Base-by-base conservation (phyloP, 2,113 vertebrate genomes). In the Vulpes ferrilata region DNA sequence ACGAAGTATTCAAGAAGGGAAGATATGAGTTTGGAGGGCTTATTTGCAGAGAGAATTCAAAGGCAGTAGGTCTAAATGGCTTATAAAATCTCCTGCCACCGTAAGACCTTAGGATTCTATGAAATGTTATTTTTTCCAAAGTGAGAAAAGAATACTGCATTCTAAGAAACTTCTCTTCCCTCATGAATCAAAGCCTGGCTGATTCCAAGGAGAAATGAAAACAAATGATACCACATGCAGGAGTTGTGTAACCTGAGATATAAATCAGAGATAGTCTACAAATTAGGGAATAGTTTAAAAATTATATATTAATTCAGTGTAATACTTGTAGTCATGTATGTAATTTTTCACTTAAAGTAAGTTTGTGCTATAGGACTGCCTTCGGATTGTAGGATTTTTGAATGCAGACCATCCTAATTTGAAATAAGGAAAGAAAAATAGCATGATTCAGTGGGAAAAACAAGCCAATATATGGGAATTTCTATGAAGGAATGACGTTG, bases 181-280 rank as follows among this genome's bases (percentile, higher is more conserved):
- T 48, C 76, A 19, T 65, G n/a, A 95, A 85, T 93, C 13, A 69
- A 82, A 97, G 43, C 9, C n/a, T 83, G 35, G 20, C 15, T 64
- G 20, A 85, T 65, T 53, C 43, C 59, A 43, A 9, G 67, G 10
- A 90, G 27, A 85, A 78, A 64, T 78, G 19, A 93, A 93, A 92
- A 87, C 30, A 81, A 74, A 48, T 76, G 12, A 88, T 79, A 22
- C 7, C 0, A 62, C 30, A 59, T 57, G 80, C 16, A 71, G 23
- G 25, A 93, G 91, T 80, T 51, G 1, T 23, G 48, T 89, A 19
- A 19, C 1, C 55, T 76, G 17, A 78, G 23, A 32, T 74, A 32
- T 51, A 93, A 71, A 32, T 12, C 25, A 86, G 19, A 96, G 23
- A 67, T 57, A 69, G 57, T 30, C 15, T 93, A 82, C 1, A 79